A percentile compares a stretch with the other conserved stretches of the same genome.
Conservation (phyloP, 2,888 invertebrate genomes). For the Cephus sareptanus region DNA sequence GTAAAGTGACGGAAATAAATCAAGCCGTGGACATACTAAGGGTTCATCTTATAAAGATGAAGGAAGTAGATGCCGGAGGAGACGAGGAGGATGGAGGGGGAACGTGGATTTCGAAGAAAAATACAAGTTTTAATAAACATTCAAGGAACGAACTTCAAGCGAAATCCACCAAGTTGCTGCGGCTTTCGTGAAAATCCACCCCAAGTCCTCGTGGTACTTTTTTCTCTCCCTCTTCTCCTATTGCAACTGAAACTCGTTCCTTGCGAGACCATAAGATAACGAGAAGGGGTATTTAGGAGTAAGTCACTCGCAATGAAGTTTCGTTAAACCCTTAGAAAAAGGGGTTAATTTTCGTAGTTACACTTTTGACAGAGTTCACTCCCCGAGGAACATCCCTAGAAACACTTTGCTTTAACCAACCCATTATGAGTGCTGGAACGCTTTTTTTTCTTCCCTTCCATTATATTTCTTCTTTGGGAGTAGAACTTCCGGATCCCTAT, state of each 20-base stretch:
- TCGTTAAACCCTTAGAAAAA: neutral
- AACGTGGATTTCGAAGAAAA: neutral
- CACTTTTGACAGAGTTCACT: neutral
- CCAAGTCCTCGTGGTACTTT: neutral
- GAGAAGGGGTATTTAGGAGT: neutral
- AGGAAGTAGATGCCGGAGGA: neutral
- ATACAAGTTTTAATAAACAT: constrained; percentile 9
- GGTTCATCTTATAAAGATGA: neutral
- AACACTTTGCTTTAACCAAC: neutral
- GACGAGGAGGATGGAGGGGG: neutral
- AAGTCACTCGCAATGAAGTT: neutral
- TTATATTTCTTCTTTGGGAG: neutral
- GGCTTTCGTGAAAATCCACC: neutral
- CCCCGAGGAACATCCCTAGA: neutral
- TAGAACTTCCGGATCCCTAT: neutral
- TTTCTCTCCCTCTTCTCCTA: neutral
- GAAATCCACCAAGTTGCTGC: neutral
- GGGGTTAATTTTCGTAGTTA: neutral
- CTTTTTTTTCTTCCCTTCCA: neutral
- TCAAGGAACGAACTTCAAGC: neutral
- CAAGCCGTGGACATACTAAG: constrained; percentile 15
- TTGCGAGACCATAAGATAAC: neutral
- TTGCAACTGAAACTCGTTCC: neutral
- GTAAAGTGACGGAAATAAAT: constrained; percentile 21
- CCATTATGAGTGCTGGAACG: neutral